These are phyloP conservation scores for Myotis lucifugus DNA, from an alignment of 2,113 vertebrate genomes.

Conservation along the genomic window DNA sequence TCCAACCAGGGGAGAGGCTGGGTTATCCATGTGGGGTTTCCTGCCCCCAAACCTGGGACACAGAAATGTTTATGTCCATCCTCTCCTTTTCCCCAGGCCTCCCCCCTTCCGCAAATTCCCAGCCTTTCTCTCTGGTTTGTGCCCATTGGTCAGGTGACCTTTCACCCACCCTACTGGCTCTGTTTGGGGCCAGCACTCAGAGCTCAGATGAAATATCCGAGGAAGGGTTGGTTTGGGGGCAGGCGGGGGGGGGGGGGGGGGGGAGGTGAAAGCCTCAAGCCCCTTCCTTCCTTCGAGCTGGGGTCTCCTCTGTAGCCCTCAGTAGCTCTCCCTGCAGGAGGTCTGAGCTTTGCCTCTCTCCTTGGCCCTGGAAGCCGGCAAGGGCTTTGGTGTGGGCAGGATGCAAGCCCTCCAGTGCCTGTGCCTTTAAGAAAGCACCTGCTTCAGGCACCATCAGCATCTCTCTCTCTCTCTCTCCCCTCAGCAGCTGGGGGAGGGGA, in stretches of 20 bases:
- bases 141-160: neutral
- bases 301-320: neutral
- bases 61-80: neutral
- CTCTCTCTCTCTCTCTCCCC: no score
- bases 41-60: neutral
- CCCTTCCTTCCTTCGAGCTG: neutral
- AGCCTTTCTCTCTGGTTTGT: neutral
- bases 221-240: neutral
- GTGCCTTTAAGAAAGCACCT: conserved; percentile 40
- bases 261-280: neutral
- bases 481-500: neutral
- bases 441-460: neutral
- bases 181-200: neutral
- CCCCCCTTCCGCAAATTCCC: neutral
- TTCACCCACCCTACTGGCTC: neutral
- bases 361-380: neutral
- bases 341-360: neutral
- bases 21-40: neutral
- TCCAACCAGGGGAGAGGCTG: neutral
- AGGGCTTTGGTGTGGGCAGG: neutral
- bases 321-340: fast-evolving
- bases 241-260: neutral
- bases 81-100: neutral
- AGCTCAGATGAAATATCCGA: neutral
- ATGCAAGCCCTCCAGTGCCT: neutral